Evolutionary conservation across 2,888 invertebrate species (phyloP), one percentile per base, ranked within the genome.

Genomic region (Nephrocerus scutellatus): DNA sequence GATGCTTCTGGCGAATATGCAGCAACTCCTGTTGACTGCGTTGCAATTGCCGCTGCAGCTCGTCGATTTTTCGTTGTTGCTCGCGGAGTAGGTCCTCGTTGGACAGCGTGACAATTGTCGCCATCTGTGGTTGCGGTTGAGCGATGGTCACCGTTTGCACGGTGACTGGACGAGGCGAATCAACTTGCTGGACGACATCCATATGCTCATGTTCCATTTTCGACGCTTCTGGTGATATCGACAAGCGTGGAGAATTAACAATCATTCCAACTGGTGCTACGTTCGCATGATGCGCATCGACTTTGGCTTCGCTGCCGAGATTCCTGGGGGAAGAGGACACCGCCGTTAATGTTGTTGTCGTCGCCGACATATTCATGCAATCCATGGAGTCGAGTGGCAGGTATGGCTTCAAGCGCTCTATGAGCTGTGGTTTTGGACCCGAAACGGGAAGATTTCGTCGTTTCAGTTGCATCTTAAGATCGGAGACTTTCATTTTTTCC

Each of bases 401-500:
- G 62, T 78, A 86, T 2, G 84, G 86, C 49, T 86, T 84, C 39
- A 96, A 71, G 26, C 96, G 77, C 63, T 96, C 93, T 41, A 97
- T 86, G 26, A 97, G 71, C 62, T 93, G 91, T 7, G 93, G 91
- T 63, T 97, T 97, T 0, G 95, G 84, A 1, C 96, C 96, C 9
- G 95, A 95, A 1, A 97, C 96, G 5, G 95, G 90, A 43, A 97
- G 72, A 66, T 86, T 93, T 32, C 96, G 79, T 41, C 88, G 84
- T 68, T 95, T 96, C 54, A 95, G 77, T 65, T 96, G 95, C 40
- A 86, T 85, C 64, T 93, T 92, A 51, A 96, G 73, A 62, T 96
- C 95, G 45, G 88, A 90, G 37, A 89, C 95, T 73, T 93, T 93
- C 88, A 95, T 89, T 59, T 93, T 93, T 64, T 93, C 91, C 56